These are phyloP conservation scores for Chrysopa pallens DNA, from an alignment of 1,140 invertebrate genomes.

Conservation along the genomic window DNA sequence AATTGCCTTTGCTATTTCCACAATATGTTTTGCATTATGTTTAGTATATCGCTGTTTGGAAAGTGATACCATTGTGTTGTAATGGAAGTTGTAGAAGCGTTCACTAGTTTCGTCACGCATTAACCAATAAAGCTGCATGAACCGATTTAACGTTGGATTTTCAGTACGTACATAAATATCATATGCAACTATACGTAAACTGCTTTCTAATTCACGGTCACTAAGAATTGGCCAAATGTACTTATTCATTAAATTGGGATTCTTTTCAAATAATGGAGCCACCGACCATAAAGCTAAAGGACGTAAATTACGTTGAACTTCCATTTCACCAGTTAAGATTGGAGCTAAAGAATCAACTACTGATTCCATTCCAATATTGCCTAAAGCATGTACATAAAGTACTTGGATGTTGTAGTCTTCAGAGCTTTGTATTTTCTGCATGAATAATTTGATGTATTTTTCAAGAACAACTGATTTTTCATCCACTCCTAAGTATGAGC, in stretches of 20 bases:
- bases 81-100: conserved; percentile 25
- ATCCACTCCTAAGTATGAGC: conserved; percentile 11
- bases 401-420: conserved; percentile 7
- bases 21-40: conserved; percentile 13
- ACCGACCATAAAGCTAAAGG: conserved; percentile 18
- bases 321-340: conserved; percentile 8
- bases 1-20: conserved; percentile 9
- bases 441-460: conserved; percentile 5
- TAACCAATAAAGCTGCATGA: conserved; percentile 23
- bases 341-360: conserved; percentile 10
- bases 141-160: conserved; percentile 12
- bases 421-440: conserved; percentile 7
- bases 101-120: conserved; percentile 21
- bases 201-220: conserved; percentile 14
- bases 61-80: conserved; percentile 21
- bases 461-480: conserved; percentile 2
- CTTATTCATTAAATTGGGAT: conserved; percentile 14
- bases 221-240: conserved; percentile 24
- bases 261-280: conserved; percentile 8
- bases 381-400: conserved; percentile 11
- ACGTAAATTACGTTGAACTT: conserved; percentile 14
- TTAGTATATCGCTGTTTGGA: conserved; percentile 20
- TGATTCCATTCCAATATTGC: conserved; percentile 11
- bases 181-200: conserved; percentile 20
- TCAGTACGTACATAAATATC: conserved; percentile 21